Evolutionary conservation across 2,797 vertebrate species (phyloP).

Genomic region (Myiotriccus ornatus): DNA sequence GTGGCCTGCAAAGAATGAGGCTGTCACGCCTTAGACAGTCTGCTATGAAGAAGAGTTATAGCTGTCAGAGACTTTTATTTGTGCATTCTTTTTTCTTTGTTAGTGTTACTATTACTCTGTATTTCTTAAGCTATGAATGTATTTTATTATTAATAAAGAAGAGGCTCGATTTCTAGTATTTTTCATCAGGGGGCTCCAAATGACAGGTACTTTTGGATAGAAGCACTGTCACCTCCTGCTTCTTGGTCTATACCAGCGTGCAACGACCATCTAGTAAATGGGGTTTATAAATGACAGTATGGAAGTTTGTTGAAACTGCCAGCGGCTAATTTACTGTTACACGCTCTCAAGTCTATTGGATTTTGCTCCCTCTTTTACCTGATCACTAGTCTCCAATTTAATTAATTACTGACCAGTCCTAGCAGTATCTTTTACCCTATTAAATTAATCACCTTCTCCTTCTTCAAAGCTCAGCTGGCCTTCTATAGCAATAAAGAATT

Average conservation of each 20-base stretch:
- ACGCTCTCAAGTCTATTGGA: slow-evolving; percentile 8
- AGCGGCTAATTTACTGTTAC: slow-evolving; percentile 3
- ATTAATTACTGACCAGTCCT: slow-evolving; percentile 57
- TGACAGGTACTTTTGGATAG: background rate
- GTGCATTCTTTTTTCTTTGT: background rate
- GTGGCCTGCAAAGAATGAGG: background rate
- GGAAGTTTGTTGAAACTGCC: background rate
- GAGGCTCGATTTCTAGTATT: background rate
- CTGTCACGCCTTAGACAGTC: background rate
- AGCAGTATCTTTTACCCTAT: slow-evolving; percentile 27
- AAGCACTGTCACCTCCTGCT: background rate
- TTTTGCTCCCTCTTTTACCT: slow-evolving; percentile 38
- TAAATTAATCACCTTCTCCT: slow-evolving; percentile 29
- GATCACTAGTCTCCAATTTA: slow-evolving; percentile 26
- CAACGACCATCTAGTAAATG: background rate
- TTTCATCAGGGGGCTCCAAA: background rate
- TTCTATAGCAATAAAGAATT: slow-evolving; percentile 14
- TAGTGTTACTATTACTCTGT: background rate
- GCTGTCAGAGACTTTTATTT: background rate
- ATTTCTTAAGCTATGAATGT: background rate
- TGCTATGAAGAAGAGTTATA: background rate
- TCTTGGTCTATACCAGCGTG: background rate
- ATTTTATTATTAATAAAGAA: background rate
- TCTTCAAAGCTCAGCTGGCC: slow-evolving; percentile 30
- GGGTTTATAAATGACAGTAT: background rate